phyloP scores from a whole-genome alignment of 2,797 vertebrate species.

The Sebastes hubbsi region DNA sequence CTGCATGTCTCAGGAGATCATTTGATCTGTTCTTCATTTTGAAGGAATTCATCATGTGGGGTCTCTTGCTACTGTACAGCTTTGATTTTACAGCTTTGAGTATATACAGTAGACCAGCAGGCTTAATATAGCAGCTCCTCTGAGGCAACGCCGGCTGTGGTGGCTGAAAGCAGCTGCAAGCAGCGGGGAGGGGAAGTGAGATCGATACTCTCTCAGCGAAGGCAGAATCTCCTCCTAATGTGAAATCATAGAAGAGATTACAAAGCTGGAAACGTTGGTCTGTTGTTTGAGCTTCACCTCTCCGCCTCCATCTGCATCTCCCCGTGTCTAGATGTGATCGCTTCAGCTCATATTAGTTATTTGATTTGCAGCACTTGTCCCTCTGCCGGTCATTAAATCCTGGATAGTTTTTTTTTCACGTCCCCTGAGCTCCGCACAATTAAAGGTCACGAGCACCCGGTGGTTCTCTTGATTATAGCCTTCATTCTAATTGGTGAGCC shows the following conservation, averaged over 20 bases:
- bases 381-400: slow-evolving; percentile 47
- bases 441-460: slow-evolving; percentile 68
- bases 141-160: slow-evolving; percentile 5
- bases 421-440: slow-evolving; percentile 41
- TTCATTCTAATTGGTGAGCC: slow-evolving; percentile 66
- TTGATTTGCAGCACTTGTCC: slow-evolving; percentile 32
- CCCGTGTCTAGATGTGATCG: slow-evolving; percentile 25
- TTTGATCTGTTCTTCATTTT: background rate
- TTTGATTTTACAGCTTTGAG: slow-evolving; percentile 23
- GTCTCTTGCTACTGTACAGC: background rate
- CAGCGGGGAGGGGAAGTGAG: background rate
- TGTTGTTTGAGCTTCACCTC: background rate
- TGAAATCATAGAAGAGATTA: slow-evolving; percentile 25
- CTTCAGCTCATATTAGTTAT: slow-evolving; percentile 34
- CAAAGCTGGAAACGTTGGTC: background rate
- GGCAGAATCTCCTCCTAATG: slow-evolving; percentile 19
- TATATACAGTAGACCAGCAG: slow-evolving; percentile 7
- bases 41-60: slow-evolving; percentile 14
- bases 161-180: slow-evolving; percentile 26
- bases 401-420: slow-evolving; percentile 28
- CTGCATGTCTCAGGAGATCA: background rate
- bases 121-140: slow-evolving; percentile 39
- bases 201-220: slow-evolving; percentile 26
- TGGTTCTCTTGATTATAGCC: slow-evolving; percentile 62
- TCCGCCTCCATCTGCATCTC: slow-evolving; percentile 5